phyloP scores from a whole-genome alignment of 1,140 invertebrate species.

The Stenopsyche tienmushanensis region DNA sequence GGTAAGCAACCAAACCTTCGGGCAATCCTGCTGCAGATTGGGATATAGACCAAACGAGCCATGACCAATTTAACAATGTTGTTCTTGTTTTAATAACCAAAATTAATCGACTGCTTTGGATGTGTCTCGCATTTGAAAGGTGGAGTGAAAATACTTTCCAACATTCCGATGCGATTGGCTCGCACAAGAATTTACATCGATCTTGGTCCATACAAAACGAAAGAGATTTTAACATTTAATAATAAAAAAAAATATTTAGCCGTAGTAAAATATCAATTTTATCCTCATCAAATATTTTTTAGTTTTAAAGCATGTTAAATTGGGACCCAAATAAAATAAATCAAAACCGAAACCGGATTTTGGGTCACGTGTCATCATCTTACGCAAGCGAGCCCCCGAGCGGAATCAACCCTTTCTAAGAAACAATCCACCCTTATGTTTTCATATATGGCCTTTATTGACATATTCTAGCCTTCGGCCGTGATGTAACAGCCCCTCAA shows the following conservation, averaged over 20 bases:
- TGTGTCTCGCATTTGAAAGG: too few species aligned
- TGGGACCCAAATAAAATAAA: too few species aligned
- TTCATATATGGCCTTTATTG: constrained; percentile 38
- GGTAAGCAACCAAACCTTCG: neutral
- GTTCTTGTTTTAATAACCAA: neutral
- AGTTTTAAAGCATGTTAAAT: too few species aligned
- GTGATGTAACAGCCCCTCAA: constrained; percentile 30
- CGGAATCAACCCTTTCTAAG: constrained; percentile 33
- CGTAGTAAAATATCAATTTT: too few species aligned
- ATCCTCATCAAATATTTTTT: too few species aligned
- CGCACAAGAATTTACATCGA: too few species aligned
- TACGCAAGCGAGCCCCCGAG: neutral
- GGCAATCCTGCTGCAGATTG: neutral
- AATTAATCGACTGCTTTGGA: too few species aligned
- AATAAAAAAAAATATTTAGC: too few species aligned
- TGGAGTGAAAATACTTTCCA: too few species aligned
- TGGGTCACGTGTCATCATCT: neutral
- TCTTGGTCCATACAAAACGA: too few species aligned
- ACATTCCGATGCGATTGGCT: too few species aligned
- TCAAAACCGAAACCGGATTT: neutral
- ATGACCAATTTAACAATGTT: constrained; percentile 1
- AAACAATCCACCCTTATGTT: constrained; percentile 38
- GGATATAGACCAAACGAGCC: neutral
- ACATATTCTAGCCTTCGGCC: constrained; percentile 36
- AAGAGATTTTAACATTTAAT: too few species aligned